Evolutionary conservation across 1,140 invertebrate species (phyloP), one percentile per base, ranked within the genome.

Genomic region (Cepaea nemoralis): DNA sequence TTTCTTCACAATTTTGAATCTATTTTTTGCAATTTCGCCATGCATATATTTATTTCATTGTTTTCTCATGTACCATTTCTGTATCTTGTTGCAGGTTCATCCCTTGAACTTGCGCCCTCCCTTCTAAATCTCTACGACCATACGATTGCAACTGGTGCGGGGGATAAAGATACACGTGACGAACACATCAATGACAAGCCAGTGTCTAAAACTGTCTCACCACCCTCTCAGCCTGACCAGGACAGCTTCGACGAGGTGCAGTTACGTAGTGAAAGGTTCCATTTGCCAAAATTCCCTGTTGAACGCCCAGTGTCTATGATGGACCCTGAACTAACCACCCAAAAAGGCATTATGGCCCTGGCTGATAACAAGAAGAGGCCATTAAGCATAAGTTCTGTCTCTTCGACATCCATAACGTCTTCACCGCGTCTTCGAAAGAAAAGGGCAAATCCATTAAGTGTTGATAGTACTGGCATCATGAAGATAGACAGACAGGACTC

Each of bases 351-450:
- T 31, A 31, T 5, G 2, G 27, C 27, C 14, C 42, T 71, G 14
- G 42, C 35, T 37, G 86, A 89, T 77, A 86, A 85, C 45, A 90
- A 90, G 84, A 91, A 90, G 81, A 82, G 95, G 83, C 95, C 95
- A 27, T 88, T 95, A 27, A 96, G 95, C 50, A 95, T 95, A 86
- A 96, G 95, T 90, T 96, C 95, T 66, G 95, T 95, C 76, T 94
- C 94, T 1, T 96, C 95, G 2, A 95, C 95, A 19, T 95, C 94
- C 66, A 95, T 94, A 1, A 96, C 95, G 0, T 93, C 93, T 19
- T 81, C 88, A 31, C 86, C 87, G 24, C 82, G 88, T 27, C 85
- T 84, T 24, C 81, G 82, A 66, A 80, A 85, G 50, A 91, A 90
- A 85, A 83, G 85, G 35, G 83, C 86, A 75, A 89, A 88, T 69